These are phyloP conservation scores for Apodemus sylvaticus DNA, from an alignment of 2,113 vertebrate species.

Conservation along the genomic window DNA sequence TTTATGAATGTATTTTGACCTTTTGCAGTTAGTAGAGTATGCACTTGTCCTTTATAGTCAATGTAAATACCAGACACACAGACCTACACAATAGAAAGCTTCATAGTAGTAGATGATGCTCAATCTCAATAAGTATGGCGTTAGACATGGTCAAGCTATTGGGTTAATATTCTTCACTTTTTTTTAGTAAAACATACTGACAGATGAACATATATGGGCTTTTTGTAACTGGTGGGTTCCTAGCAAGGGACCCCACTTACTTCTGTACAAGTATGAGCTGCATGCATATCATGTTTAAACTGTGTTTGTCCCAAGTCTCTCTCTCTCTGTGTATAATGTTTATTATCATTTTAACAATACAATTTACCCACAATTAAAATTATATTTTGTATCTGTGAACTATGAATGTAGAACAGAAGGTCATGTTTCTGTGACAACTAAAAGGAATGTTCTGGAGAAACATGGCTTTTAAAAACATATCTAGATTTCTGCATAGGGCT, in stretches of 20 bases:
- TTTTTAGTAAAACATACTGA: neutral
- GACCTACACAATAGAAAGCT: neutral
- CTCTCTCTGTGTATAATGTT: neutral
- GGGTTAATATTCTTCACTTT: neutral
- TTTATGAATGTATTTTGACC: slow-evolving; percentile 27
- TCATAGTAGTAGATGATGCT: neutral
- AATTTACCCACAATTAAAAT: slow-evolving; percentile 36
- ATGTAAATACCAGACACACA: neutral
- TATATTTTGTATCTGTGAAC: slow-evolving; percentile 5
- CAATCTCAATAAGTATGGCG: neutral
- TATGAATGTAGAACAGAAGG: slow-evolving; percentile 31
- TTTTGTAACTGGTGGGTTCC: neutral
- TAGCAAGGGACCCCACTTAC: neutral
- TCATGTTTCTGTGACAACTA: slow-evolving; percentile 26
- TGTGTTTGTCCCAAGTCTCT: slow-evolving; percentile 8
- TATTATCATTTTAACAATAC: slow-evolving; percentile 38
- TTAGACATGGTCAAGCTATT: neutral
- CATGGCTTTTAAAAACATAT: neutral
- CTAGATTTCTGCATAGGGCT: neutral
- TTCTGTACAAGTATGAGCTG: neutral
- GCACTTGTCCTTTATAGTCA: slow-evolving; percentile 9
- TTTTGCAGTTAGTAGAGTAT: slow-evolving; percentile 30
- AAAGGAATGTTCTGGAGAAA: slow-evolving; percentile 32
- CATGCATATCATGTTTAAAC: neutral
- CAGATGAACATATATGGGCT: neutral